Base-by-base conservation (phyloP, 1,140 invertebrate genomes). In the Ostrea edulis region DNA sequence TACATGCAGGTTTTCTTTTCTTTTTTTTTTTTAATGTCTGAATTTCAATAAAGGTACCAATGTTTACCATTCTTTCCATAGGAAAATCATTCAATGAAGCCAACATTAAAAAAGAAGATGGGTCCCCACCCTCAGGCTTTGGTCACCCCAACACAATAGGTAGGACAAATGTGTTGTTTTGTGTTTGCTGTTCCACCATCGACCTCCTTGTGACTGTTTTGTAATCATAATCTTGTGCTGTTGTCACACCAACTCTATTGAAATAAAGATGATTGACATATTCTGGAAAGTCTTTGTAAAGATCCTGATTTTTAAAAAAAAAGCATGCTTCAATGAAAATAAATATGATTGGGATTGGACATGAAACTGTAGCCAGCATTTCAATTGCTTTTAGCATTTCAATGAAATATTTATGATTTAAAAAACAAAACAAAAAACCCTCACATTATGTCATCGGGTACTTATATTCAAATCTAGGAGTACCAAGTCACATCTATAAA, bases 41-140 rank as follows among this genome's bases (percentile, higher is more conserved):
- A n/a, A 44, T 44, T 44, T 22, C 44, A 51, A 83, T 83, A 53
- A 83, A 83, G 52, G 20, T 83, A 83, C 82, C 82, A 83, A 77
- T 85, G 58, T 85, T 55, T 54, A 85, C 54, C 86, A 87, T 87
- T 89, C 84, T 87, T 55, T 89, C 86, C 84, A 84, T 89, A 89
- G 89, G 89, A 77, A 89, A 89, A 87, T 87, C 89, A 87, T 87
- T 89, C 89, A 86, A 85, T 85, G 89, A 89, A 87, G 89, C 82
- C 81, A 82, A 84, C 84, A 87, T 89, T 85, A 89, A 89, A 86
- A 87, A 89, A 62, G 89, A 89, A 89, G 84, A 81, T 17, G 81
- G 85, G 58, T 84, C 71, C 54, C 54, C 88, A 81, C 82, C 88
- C 53, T 71, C 62, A 68, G 82, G 86, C 86, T 87, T 87, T 83